A percentile compares a stretch with the other conserved stretches of the same genome.
Conservation (phyloP, 2,113 vertebrate genomes). For the Sylvietta virens region DNA sequence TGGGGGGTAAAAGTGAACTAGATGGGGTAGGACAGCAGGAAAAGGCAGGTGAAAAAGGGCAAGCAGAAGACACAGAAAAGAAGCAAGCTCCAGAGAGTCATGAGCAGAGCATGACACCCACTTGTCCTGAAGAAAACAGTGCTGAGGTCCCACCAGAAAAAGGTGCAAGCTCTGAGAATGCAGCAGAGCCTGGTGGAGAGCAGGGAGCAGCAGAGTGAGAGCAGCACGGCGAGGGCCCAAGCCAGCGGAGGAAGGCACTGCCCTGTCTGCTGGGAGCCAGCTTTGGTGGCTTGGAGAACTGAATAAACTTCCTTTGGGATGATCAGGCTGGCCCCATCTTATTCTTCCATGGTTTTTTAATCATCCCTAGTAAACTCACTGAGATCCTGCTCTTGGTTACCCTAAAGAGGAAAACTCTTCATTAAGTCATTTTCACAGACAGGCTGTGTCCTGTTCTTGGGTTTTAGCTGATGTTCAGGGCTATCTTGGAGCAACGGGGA, state of each 20-base stretch:
- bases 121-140: background rate
- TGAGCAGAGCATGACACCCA: background rate
- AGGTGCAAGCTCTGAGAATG: background rate
- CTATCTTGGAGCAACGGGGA: background rate
- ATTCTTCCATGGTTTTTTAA: background rate
- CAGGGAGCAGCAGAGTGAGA: background rate
- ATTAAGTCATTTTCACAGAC: accelerated
- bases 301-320: background rate
- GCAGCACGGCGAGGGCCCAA: accelerated
- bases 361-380: background rate
- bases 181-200: background rate
- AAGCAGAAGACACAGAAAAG: background rate
- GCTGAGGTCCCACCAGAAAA: background rate
- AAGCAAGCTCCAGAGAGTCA: background rate
- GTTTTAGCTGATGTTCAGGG: background rate
- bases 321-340: background rate
- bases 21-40: background rate
- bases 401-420: background rate
- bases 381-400: background rate
- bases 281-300: background rate
- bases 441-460: background rate
- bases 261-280: background rate
- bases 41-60: background rate
- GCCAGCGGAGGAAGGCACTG: background rate
- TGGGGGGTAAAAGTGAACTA: background rate